These are phyloP conservation scores for Kryphioiulus occultus DNA, from an alignment of 2,888 invertebrate genomes.

Conservation along the genomic window DNA sequence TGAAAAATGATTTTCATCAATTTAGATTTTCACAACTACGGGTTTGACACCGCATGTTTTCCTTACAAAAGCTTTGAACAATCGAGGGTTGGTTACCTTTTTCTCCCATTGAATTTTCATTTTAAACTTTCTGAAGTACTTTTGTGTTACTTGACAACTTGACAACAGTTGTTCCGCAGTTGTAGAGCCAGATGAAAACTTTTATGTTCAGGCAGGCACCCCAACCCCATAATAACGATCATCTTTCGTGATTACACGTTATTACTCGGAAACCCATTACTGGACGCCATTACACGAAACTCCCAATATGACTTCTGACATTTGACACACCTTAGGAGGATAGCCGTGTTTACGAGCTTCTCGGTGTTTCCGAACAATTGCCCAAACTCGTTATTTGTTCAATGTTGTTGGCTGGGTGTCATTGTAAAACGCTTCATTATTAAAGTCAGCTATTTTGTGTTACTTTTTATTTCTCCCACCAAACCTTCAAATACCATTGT, in stretches of 20 bases:
- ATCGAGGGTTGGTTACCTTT: no score
- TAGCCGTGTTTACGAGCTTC: not conserved
- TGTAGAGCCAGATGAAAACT: not conserved
- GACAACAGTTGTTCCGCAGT: no score
- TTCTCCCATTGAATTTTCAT: no score
- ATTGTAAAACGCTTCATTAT: conserved; percentile 10
- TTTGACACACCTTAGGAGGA: not conserved
- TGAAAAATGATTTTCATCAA: no score
- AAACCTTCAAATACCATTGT: not conserved
- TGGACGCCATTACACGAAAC: not conserved
- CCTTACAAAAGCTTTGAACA: no score
- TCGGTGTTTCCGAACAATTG: not conserved
- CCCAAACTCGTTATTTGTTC: not conserved
- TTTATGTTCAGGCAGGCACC: not conserved
- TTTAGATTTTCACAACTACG: no score
- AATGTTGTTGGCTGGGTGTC: not conserved
- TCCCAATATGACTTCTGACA: not conserved
- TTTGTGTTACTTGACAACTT: no score
- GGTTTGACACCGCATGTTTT: no score
- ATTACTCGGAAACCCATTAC: not conserved
- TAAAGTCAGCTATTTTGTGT: not conserved
- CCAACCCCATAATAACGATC: not conserved
- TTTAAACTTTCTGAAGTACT: no score
- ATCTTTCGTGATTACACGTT: not conserved
- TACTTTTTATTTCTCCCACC: not conserved